Conservation (phyloP, 2,888 invertebrate genomes). For the Sinodicranocentrus sp. region DNA sequence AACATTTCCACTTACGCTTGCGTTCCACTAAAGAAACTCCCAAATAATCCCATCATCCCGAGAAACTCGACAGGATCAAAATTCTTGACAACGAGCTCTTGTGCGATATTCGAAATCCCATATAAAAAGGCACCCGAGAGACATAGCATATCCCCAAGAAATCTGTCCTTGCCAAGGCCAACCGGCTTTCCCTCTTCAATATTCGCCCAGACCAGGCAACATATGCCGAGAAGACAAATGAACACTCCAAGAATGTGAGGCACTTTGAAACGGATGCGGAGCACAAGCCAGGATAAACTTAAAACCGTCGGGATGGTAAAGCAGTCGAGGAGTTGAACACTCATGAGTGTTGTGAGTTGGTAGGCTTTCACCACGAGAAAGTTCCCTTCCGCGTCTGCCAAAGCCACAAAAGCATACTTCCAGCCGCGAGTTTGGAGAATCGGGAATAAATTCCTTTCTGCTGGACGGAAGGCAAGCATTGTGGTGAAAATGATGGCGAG, state of each 20-base stretch:
- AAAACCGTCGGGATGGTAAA: conserved; percentile 91
- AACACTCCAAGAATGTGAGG: conserved; percentile 88
- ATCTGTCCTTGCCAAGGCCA: conserved; percentile 85
- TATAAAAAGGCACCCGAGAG: conserved; percentile 88
- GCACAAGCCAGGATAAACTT: conserved; percentile 87
- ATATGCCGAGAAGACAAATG: conserved; percentile 89
- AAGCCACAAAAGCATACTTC: conserved; percentile 88
- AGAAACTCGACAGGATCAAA: conserved; percentile 87
- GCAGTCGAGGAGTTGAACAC: conserved; percentile 87
- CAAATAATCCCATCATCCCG: conserved; percentile 90
- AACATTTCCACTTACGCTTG: conserved; percentile 78
- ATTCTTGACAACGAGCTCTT: conserved; percentile 88
- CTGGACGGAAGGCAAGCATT: conserved; percentile 85
- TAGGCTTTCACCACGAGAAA: conserved; percentile 91
- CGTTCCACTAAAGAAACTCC: conserved; percentile 83
- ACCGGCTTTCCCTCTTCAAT: conserved; percentile 80
- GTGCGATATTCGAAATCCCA: conserved; percentile 87
- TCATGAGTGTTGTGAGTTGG: conserved; percentile 85
- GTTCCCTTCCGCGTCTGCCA: conserved; percentile 92
- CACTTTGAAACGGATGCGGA: conserved; percentile 85
- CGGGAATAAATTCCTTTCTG: conserved; percentile 82
- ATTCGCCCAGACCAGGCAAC: conserved; percentile 90
- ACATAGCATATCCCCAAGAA: conserved; percentile 90
- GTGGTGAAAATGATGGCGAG: conserved; percentile 88
- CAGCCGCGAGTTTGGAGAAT: conserved; percentile 86